phyloP scores from a whole-genome alignment of 1,140 invertebrate species.

The Dendroctonus valens region DNA sequence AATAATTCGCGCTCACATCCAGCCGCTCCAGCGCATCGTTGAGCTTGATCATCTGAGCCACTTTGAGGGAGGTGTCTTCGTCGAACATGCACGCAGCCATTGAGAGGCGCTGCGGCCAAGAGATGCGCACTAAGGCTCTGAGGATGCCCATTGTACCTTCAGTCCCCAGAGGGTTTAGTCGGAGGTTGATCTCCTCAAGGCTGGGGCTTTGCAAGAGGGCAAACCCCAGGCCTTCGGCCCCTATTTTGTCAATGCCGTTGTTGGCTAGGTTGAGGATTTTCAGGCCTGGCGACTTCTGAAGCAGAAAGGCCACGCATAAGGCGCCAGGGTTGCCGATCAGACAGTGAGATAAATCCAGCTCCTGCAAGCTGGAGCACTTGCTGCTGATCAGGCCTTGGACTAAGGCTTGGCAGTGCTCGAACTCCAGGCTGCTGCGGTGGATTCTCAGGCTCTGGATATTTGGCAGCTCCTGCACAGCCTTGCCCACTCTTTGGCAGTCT shows the following conservation, averaged over 20 bases:
- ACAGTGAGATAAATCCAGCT: slow-evolving; percentile 48
- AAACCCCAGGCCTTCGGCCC: slow-evolving; percentile 38
- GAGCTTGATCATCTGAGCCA: slow-evolving; percentile 45
- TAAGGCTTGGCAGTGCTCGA: slow-evolving; percentile 43
- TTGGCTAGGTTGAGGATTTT: slow-evolving; percentile 43
- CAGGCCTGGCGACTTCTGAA: slow-evolving; percentile 39
- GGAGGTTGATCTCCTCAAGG: slow-evolving; percentile 41
- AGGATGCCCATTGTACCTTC: slow-evolving; percentile 46
- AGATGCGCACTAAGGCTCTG: slow-evolving; percentile 43
- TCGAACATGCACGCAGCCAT: slow-evolving; percentile 45
- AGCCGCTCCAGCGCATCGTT: slow-evolving; percentile 42
- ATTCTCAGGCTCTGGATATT: slow-evolving; percentile 42
- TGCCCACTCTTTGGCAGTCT: slow-evolving; percentile 43
- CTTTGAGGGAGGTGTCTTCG: slow-evolving; percentile 39
- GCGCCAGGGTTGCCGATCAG: slow-evolving; percentile 46
- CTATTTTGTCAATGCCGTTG: slow-evolving; percentile 44
- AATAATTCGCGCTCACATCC: slow-evolving; percentile 49
- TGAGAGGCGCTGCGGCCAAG: slow-evolving; percentile 40
- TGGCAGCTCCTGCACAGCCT: slow-evolving; percentile 41
- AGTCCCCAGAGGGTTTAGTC: slow-evolving; percentile 48
- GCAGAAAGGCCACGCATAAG: slow-evolving; percentile 45
- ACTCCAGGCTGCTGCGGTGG: slow-evolving; percentile 42
- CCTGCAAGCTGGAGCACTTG: slow-evolving; percentile 40
- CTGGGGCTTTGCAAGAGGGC: background rate
- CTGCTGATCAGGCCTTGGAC: slow-evolving; percentile 39